phyloP scores from a whole-genome alignment of 2,113 vertebrate genomes.

The Atrichornis clamosus region DNA sequence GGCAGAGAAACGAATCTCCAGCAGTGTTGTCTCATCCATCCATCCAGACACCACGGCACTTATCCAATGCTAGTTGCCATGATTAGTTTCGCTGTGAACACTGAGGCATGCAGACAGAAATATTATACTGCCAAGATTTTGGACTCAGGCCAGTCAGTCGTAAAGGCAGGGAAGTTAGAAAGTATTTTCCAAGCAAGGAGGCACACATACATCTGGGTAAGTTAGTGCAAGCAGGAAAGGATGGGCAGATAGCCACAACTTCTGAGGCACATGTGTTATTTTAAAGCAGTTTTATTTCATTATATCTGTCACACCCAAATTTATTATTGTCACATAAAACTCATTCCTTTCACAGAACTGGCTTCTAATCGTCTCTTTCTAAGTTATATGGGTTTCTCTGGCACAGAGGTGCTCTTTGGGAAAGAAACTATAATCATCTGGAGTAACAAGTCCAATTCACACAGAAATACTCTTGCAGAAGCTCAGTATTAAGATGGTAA shows the following conservation, averaged over 20 bases:
- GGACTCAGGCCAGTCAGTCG: not conserved
- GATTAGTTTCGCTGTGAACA: conserved; percentile 37
- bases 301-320: not conserved
- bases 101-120: conserved; percentile 41
- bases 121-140: not conserved
- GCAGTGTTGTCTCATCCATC: not conserved
- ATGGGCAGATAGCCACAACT: conserved; percentile 38
- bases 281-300: conserved; percentile 11
- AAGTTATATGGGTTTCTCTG: not conserved
- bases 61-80: not conserved
- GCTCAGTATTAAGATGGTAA: not conserved
- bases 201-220: conserved; percentile 29
- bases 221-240: not conserved
- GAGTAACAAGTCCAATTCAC: not conserved
- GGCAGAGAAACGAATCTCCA: not conserved
- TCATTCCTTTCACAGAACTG: not conserved
- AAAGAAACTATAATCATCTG: not conserved
- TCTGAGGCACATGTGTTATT: conserved; percentile 23
- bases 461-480: not conserved
- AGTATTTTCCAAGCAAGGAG: conserved; percentile 28
- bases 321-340: conserved; percentile 5
- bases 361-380: not conserved
- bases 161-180: conserved; percentile 16
- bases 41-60: not conserved
- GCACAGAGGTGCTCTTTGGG: not conserved